Evolutionary conservation across 1,140 invertebrate species (phyloP), one percentile per base, ranked within the genome.

Genomic region (Phthorimaea operculella): DNA sequence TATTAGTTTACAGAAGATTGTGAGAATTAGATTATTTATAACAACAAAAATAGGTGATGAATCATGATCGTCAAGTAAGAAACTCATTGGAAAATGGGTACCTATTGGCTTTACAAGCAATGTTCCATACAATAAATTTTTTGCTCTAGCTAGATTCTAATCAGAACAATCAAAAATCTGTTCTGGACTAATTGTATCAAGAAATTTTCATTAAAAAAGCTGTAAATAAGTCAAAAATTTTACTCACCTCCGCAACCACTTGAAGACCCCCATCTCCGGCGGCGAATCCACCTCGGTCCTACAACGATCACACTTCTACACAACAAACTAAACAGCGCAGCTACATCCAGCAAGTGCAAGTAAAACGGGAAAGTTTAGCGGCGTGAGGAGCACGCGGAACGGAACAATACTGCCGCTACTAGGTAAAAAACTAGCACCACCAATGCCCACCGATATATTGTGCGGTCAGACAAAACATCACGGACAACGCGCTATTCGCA

Each of bases 401-500:
- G 70, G 77, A 68, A 77, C 78, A 74, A 80, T 80, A 83, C 79
- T 79, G 79, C 74, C 73, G 68, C 70, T 28, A 76, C 69, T 76
- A 78, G 51, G 66, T 59, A 76, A 82, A 80, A 81, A 85, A 76
- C 71, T 66, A 72, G 74, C 78, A 79, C 70, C 74, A 79, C 79
- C 79, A 81, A 79, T 83, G 76, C 79, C 70, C 71, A 66, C 70
- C 68, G 73, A 83, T 83, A 82, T 81, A 82, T 79, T 82, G 77
- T 81, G 79, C 76, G 82, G 79, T 85, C 81, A 79, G 78, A 83
- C 81, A 84, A 83, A 82, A 84, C 78, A 82, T 82, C 74, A 82
- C 76, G 81, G 79, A 80, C 76, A 68, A 73, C 78, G 74, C 76
- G 70, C 65, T 70, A 76, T 76, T 84, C 72, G 78, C 81, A 81